Evolutionary conservation across 2,888 invertebrate species (phyloP).

Genomic region (Clistopyga incitator): DNA sequence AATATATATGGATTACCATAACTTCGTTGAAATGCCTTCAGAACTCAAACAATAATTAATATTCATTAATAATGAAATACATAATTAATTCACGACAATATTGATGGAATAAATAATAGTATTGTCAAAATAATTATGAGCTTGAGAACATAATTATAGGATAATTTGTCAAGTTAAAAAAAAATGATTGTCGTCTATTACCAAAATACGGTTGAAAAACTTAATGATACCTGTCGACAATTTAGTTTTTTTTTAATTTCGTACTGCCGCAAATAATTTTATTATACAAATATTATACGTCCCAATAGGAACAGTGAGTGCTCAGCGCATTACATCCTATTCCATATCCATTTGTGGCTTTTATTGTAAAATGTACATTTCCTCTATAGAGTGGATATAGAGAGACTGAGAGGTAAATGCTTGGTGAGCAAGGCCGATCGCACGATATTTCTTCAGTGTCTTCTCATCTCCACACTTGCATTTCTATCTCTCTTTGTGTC

Average conservation of each 20-base stretch:
- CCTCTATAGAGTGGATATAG: constrained; percentile 9
- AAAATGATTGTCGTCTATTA: not conserved
- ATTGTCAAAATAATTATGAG: no score
- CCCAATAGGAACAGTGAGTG: not conserved
- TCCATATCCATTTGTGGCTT: constrained; percentile 15
- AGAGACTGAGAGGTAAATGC: constrained; percentile 21
- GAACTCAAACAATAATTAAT: no score
- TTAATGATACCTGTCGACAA: not conserved
- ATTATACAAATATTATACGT: not conserved
- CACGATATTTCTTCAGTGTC: constrained; percentile 44
- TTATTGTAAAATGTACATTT: constrained; percentile 40
- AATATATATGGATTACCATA: no score
- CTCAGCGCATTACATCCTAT: constrained; percentile 23
- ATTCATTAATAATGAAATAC: no score
- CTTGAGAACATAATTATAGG: not conserved
- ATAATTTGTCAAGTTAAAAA: not conserved
- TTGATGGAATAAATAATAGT: no score
- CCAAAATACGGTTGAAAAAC: not conserved
- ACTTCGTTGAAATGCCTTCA: no score
- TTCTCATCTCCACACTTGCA: constrained; percentile 34
- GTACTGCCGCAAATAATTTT: not conserved
- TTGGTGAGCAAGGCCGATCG: constrained; percentile 38
- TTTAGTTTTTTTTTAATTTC: not conserved
- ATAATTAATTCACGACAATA: no score
- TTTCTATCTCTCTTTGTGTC: constrained; percentile 31